Base-by-base conservation (phyloP, 30 jellyfish, hydroid and myxozoan genomes). In the Chrysaora quinquecirrha region DNA sequence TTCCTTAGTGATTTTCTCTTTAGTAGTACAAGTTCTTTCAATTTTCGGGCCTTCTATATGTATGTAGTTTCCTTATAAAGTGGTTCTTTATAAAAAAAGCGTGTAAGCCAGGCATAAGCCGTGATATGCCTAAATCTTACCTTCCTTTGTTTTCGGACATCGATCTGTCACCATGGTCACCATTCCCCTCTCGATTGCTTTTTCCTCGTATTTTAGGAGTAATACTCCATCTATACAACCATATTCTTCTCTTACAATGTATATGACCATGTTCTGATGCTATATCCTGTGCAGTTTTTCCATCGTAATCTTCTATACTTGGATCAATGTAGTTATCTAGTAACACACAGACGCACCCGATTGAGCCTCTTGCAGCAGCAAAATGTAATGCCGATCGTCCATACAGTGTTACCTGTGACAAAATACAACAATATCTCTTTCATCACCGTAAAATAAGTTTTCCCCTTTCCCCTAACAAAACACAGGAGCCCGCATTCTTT, bases 301-400 rank as follows among this genome's bases (percentile, higher is more conserved):
- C 90, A 31, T 80, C 90, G 31, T 30, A 7, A 47, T 80, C 90
- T 46, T 38, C 56, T 11, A 80, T 47, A 32, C 65, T 16, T 0
- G 90, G 83, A 32, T 80, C 83, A 20, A 66, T 80, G 60, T 79
- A 71, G 19, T 47, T 20, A 47, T 80, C 90, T 11, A 80, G 74
- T 20, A 80, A 60, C 50, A 80, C 67, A 67, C 90, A 80, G 4
- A 80, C 90, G 49, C 90, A 80, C 2, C 90, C 90, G 1, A 80
- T 66, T 0, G 90, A 80, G 54, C 90, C 90, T 20, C 90, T 29
- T 27, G 83, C 76, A 7, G 90, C 90, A n/a, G 90, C 90, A 25
- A 80, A 63, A 29, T 80, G 90, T 73, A 80, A 32, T 9, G 90
- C 83, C 1, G 90, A 80, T 19, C 90, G 0, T 4, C 90, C 90